Evolutionary conservation across 2,888 invertebrate genomes (phyloP), one percentile per base, ranked within the genome.

Genomic region (Eupithecia inturbata): DNA sequence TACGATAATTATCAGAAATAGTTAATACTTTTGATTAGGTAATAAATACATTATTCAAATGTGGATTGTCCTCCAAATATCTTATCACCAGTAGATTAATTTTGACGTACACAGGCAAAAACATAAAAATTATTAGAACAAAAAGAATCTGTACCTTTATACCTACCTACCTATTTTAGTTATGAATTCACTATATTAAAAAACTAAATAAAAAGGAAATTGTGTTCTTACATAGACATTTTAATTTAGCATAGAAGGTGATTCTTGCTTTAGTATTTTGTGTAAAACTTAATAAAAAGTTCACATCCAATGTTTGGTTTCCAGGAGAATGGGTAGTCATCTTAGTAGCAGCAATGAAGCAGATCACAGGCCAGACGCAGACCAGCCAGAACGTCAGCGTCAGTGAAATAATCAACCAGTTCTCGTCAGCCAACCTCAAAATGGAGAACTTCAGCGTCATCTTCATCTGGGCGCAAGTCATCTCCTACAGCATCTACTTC

Each of bases 301-400:
- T 0, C 22, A n/a, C 19, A n/a, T n/a, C n/a, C n/a, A 45, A 6
- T 53, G 6, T 26, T 39, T 39, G 41, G 14, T 36, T 26, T 93
- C 22, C 87, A 96, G 96, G 96, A 83, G 96, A 96, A 92, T 97
- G 96, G 96, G 91, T 96, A 22, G 88, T 96, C 3, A 95, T 96
- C 62, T 83, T 95, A 45, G 95, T 96, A 0, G 95, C 96, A 83
- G 93, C 96, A 1, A 85, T 95, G 39, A 96, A 95, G 80, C 96
- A 96, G 88, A 91, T 88, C 86, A 87, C 87, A 28, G 95, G 95
- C 1, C 89, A 91, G 36, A 91, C 91, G 1, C 88, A 88, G 31
- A 85, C 84, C 72, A 86, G 84, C 41, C 87, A 83, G 45, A 94
- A 93, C 77, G 83, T 85, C 70, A 89, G 91, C 1, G 82, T 90